phyloP scores from a whole-genome alignment of 2,888 invertebrate genomes.

The Spilosoma lubricipeda region DNA sequence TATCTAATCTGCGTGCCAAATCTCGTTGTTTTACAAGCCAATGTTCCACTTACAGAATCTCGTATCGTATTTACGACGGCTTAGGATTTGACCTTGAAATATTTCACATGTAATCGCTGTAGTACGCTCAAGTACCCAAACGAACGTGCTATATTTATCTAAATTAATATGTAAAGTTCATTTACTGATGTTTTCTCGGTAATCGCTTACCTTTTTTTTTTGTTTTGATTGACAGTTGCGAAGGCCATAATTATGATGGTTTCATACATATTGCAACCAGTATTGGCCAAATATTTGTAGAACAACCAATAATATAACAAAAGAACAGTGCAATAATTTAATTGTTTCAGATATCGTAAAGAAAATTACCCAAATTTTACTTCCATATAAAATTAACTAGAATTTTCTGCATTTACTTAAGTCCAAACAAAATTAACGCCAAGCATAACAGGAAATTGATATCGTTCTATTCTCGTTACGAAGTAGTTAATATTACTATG shows the following conservation, averaged over 20 bases:
- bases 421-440: neutral
- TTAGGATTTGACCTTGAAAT: slow-evolving; percentile 14
- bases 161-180: neutral
- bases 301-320: neutral
- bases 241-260: too few species aligned
- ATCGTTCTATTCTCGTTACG: neutral
- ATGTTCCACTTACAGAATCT: slow-evolving; percentile 11
- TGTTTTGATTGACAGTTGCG: neutral
- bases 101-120: neutral
- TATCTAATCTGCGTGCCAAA: slow-evolving; percentile 9
- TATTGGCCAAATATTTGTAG: too few species aligned
- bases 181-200: neutral
- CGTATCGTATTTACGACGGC: neutral
- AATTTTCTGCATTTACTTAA: neutral
- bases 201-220: neutral
- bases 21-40: slow-evolving; percentile 6
- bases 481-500: neutral
- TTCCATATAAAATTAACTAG: too few species aligned
- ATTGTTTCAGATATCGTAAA: too few species aligned
- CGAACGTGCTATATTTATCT: slow-evolving; percentile 3
- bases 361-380: too few species aligned
- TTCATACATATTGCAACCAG: too few species aligned
- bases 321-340: too few species aligned
- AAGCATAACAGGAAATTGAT: slow-evolving; percentile 8
- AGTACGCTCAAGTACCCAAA: neutral